Base-by-base conservation (phyloP, 2,797 vertebrate genomes). In the Micropoecilia bifurca region DNA sequence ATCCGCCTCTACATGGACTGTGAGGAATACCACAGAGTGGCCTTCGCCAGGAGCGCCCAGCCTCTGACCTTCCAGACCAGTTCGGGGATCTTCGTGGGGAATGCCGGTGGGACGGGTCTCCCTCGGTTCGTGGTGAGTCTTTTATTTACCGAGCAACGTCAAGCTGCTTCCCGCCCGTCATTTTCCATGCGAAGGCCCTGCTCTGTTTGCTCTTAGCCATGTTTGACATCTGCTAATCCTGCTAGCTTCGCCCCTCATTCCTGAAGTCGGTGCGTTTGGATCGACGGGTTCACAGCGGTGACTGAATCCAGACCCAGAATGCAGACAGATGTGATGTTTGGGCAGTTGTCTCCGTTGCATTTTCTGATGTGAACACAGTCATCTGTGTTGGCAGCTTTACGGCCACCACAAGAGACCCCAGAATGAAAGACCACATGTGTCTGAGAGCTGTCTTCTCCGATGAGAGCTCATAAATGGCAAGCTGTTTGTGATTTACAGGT, bases 1-100 rank as follows among this genome's bases (percentile, higher is more conserved):
- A 94, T 97, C 78, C 95, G 94, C 81, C 96, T 99, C 76, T 96
- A 96, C 83, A 89, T 98, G 96, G 97, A 98, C 91, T 99, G 98
- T 46, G 98, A 99, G 90, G 97, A 99, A 68, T 96, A 97, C 76
- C 95, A 97, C 83, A 95, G 92, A 0, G 87, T 97, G 5, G 92
- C 85, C 48, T 97, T 99, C 90, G 86, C 82, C 82, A 94, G 98
- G 76, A 95, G 97, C 46, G n/a, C 91, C 10, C 81, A 0, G 78
- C 86, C 96, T 28, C 92, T 99, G 80, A 93, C 90, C 4, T 98
- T 99, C 6, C 96, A 98, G 82, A 83, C 96, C 89, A 97, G 96
- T 68, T 97, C 98, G 0, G 98, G 97, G 41, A 96, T 99, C 95
- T 99, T 99, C 36, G 96, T 99, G 8, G 98, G 98, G 78, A 98